Percentiles rank a stretch among this genome's conserved stretches.
These are phyloP conservation scores for Gobio occitaniae DNA, from an alignment of 2,797 vertebrate genomes.

Conservation along the genomic window DNA sequence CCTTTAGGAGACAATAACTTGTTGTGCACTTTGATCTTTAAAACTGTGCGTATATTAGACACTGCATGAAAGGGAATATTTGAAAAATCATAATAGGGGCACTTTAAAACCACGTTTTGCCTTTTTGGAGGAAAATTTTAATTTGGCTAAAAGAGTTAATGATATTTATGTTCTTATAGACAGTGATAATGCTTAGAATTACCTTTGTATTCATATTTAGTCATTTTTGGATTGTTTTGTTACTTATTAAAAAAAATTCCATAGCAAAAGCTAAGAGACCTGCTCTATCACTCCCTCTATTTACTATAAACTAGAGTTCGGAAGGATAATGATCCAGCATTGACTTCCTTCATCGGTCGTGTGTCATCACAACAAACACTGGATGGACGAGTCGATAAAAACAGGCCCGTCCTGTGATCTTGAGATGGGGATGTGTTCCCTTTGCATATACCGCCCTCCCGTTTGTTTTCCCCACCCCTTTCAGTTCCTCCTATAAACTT, in stretches of 20 bases:
- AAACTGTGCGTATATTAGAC: not conserved
- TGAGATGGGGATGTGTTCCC: not conserved
- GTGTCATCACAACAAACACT: constrained; percentile 52
- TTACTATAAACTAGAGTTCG: constrained; percentile 18
- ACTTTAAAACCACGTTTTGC: not conserved
- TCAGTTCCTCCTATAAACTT: constrained; percentile 56
- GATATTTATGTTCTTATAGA: not conserved
- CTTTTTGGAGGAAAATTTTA: not conserved
- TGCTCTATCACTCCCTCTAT: not conserved
- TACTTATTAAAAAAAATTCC: not conserved
- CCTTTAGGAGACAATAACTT: not conserved
- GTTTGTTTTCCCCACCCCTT: constrained; percentile 53
- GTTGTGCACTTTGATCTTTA: not conserved
- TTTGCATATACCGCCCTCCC: constrained; percentile 13
- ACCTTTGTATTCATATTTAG: not conserved
- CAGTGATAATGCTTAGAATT: not conserved
- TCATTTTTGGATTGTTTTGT: not conserved
- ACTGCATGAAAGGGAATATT: not conserved
- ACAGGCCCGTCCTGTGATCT: constrained; percentile 2
- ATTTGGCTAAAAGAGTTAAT: not conserved
- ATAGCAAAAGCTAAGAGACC: not conserved
- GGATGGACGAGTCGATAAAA: not conserved
- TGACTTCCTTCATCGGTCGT: constrained; percentile 19
- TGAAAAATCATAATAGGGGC: not conserved
- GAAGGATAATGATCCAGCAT: not conserved